Conservation (phyloP, 2,888 invertebrate genomes). For the Watsonalla binaria region DNA sequence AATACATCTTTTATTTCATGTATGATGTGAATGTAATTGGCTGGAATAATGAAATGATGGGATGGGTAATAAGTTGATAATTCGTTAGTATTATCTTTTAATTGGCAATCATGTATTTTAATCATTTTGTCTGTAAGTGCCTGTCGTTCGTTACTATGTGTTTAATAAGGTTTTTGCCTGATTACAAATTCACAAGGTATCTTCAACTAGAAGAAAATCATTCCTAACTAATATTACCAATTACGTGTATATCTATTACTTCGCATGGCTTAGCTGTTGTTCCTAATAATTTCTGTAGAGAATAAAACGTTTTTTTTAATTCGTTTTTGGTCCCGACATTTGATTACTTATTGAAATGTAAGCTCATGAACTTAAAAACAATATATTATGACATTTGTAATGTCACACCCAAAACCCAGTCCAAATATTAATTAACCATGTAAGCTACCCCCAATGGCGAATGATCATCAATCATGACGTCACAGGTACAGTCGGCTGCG, state of each 20-base stretch:
- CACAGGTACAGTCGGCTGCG: conserved; percentile 31
- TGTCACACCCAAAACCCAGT: not conserved
- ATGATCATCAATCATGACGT: conserved; percentile 35
- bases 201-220: too few relatives aligned
- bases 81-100: not conserved
- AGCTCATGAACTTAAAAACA: too few relatives aligned
- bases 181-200: not conserved
- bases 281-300: too few relatives aligned
- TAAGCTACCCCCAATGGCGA: conserved; percentile 10
- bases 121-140: not conserved
- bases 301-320: too few relatives aligned
- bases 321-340: too few relatives aligned
- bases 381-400: too few relatives aligned
- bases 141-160: not conserved
- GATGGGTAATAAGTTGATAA: not conserved
- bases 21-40: not conserved
- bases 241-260: too few relatives aligned
- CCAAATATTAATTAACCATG: conserved; percentile 9
- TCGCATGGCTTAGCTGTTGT: too few relatives aligned
- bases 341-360: too few relatives aligned
- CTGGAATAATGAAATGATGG: not conserved
- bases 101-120: conserved; percentile 6
- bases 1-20: not conserved
- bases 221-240: too few relatives aligned
- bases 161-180: not conserved